Evolutionary conservation across 2,888 invertebrate species (phyloP).

Genomic region (Apoderus coryli): DNA sequence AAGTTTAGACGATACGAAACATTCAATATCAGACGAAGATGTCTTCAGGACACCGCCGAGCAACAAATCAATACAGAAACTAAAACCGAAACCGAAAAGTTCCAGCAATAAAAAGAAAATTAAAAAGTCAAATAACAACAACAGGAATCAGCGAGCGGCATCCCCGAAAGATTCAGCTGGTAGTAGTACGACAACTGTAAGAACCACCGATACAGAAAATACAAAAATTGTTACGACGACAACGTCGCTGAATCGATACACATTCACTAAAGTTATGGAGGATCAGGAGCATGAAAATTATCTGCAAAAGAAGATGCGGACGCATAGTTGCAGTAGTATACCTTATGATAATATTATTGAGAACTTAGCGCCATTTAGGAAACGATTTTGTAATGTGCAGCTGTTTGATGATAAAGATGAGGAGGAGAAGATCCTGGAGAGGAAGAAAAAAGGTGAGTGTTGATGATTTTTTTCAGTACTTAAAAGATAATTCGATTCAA

Average conservation of each 20-base stretch:
- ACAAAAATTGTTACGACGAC: conserved; percentile 26
- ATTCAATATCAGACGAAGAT: conserved; percentile 18
- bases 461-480: too few relatives aligned
- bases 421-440: conserved; percentile 15
- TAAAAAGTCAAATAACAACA: conserved; percentile 20
- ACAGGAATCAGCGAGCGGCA: too few relatives aligned
- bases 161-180: conserved; percentile 8
- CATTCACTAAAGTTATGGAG: conserved; percentile 27
- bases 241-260: conserved; percentile 28
- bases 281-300: conserved; percentile 20
- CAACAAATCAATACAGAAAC: conserved; percentile 18
- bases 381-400: conserved; percentile 31
- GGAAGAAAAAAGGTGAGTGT: conserved; percentile 16
- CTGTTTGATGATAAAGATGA: conserved; percentile 26
- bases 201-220: conserved; percentile 25
- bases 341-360: conserved; percentile 32
- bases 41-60: conserved; percentile 19
- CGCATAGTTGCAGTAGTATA: conserved; percentile 32
- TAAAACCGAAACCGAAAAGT: conserved; percentile 19
- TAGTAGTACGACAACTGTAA: conserved; percentile 17
- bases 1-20: conserved; percentile 23
- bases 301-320: conserved; percentile 26
- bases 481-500: too few relatives aligned
- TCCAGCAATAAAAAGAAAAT: conserved; percentile 23
- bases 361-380: conserved; percentile 32